Base-by-base conservation (phyloP, 2,113 vertebrate species). In the Prochilodus magdalenae region DNA sequence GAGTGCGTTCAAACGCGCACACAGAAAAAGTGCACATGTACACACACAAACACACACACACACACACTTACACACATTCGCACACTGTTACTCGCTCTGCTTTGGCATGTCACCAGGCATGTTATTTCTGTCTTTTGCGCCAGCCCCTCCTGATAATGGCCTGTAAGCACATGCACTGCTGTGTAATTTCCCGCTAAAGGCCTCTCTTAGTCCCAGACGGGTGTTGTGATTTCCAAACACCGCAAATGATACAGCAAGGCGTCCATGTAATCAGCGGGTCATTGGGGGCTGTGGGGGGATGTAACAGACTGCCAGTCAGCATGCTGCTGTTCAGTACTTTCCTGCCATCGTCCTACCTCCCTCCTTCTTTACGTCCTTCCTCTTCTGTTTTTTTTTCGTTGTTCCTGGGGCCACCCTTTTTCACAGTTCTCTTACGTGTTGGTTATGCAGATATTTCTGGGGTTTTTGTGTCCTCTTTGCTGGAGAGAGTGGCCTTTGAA, bases 171-270 rank as follows among this genome's bases (percentile, higher is more conserved):
- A 75, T 47, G 27, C 57, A 60, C 71, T 53, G n/a, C 82, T 74
- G 62, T 78, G 47, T 84, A 74, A 84, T 80, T 84, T 75, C 62
- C 71, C 36, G 57, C 77, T 62, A 79, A 79, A 70, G 77, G 66
- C 77, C 66, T 71, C 66, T 70, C 70, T 69, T 44, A n/a, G 49
- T 66, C 59, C 76, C 75, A 26, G 67, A 73, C 75, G 74, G 66
- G 65, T 78, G 69, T 73, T 77, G 82, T 53, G 76, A 79, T 73
- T 79, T 83, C 65, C n/a, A 79, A 79, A 69, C 66, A 83, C 60
- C 76, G 65, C 30, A 77, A 70, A 83, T 65, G 69, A 74, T 79
- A 73, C 49, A 2, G 77, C 70, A 67, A 10, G n/a, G 47, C 60
- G 20, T 79, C 65, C 55, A 49, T 62, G 63, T 60, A 84, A 84